Conservation (phyloP, 2,888 invertebrate species). For the Drosophila nigricruria region DNA sequence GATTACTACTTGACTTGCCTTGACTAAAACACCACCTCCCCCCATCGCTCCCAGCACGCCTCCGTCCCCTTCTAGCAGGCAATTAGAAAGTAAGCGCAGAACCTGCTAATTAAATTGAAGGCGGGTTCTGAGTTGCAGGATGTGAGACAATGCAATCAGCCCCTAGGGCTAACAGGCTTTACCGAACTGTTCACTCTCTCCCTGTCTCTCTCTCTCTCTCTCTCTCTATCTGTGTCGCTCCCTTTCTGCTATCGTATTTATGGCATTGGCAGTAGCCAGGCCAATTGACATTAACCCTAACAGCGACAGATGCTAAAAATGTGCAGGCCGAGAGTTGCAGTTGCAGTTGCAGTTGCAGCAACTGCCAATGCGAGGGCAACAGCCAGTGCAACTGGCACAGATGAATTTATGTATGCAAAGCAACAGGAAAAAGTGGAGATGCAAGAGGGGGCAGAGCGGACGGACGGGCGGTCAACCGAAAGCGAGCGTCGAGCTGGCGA, state of each 20-base stretch:
- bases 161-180: slow-evolving; percentile 39
- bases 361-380: slow-evolving; percentile 26
- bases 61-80: slow-evolving; percentile 3
- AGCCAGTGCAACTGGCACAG: slow-evolving; percentile 68
- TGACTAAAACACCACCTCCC: slow-evolving; percentile 13
- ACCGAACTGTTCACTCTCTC: neutral
- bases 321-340: slow-evolving; percentile 58
- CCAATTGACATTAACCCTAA: slow-evolving; percentile 80
- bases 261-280: slow-evolving; percentile 64
- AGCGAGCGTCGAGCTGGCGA: slow-evolving; percentile 51
- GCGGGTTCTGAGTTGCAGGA: slow-evolving; percentile 42
- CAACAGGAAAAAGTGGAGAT: slow-evolving; percentile 58
- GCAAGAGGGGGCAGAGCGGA: neutral
- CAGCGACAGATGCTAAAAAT: slow-evolving; percentile 73
- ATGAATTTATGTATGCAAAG: slow-evolving; percentile 85
- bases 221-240: neutral
- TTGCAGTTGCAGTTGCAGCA: slow-evolving; percentile 40
- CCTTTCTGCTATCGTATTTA: slow-evolving; percentile 56
- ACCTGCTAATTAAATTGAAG: slow-evolving; percentile 76
- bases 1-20: slow-evolving; percentile 63
- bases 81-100: slow-evolving; percentile 60
- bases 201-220: neutral
- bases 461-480: slow-evolving; percentile 57
- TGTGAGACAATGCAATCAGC: slow-evolving; percentile 62
- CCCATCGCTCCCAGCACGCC: neutral